Base-by-base conservation (phyloP, 2,113 vertebrate species). In the Siniperca knerii region DNA sequence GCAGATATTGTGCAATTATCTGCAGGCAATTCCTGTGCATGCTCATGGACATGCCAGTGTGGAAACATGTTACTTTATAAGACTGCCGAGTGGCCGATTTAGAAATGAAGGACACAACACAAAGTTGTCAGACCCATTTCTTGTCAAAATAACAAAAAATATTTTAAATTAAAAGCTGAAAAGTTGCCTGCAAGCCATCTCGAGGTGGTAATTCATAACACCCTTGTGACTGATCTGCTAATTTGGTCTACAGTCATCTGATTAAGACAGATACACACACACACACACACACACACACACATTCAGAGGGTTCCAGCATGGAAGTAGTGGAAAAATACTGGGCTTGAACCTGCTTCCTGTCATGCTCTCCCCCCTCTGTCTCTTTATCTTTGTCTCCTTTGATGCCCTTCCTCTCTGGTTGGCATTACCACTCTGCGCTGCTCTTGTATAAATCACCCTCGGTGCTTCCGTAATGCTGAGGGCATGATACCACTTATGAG, bases 261-360 rank as follows among this genome's bases (percentile, higher is more conserved):
- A 82, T 76, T 52, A 74, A 55, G 16, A 12, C 50, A 82, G 18
- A 88, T 40, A 40, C 33, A 61, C 42, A 35, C 4, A 72, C 23
- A 42, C 69, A 12, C 55, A 13, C 37, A 21, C n/a, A 64, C 13
- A 61, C 72, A 33, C 33, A 35, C 21, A 25, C 0, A 33, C 21
- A 69, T 23, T 23, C 8, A 68, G 0, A 25, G 25, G 60, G 42
- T 33, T 25, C 23, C 50, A 68, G 61, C 0, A 71, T 48, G 40
- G 23, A 52, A 74, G 58, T 23, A 60, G 74, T 75, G 75, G 85
- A 90, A 91, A 89, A 89, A 67, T 13, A 85, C 89, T 80, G 82
- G 37, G 67, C 68, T 64, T 35, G 9, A 76, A 60, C 73, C 84
- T 42, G 46, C 62, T 92, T 90, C 87, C 90, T 87, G 87, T 67